These are phyloP conservation scores for Pasiphila rectangulata DNA, from an alignment of 2,888 invertebrate species.

Conservation along the genomic window DNA sequence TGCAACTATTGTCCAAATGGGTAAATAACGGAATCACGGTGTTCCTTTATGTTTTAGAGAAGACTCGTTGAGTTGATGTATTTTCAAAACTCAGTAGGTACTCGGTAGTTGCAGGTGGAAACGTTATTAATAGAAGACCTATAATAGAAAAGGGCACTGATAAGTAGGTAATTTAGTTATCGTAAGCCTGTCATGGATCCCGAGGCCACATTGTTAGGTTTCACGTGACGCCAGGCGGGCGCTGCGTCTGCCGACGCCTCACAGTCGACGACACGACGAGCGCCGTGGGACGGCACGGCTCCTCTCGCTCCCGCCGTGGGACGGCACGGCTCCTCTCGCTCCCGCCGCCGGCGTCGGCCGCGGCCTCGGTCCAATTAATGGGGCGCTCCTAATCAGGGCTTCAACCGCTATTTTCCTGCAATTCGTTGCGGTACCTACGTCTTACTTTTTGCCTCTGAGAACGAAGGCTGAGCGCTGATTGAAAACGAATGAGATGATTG, in stretches of 20 bases:
- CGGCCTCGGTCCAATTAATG: constrained; percentile 37
- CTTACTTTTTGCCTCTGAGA: constrained; percentile 4
- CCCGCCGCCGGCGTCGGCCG: constrained; percentile 9
- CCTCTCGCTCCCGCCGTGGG: neutral
- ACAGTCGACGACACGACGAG: neutral
- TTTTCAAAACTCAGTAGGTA: no score
- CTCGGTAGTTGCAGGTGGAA: no score
- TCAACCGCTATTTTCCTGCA: constrained; percentile 17
- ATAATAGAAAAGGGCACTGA: neutral
- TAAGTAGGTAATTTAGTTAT: neutral
- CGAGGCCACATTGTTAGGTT: neutral
- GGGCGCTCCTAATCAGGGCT: constrained; percentile 19
- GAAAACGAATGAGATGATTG: constrained; percentile 15
- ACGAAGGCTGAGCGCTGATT: constrained; percentile 17
- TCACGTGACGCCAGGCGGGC: neutral
- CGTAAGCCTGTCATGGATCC: neutral
- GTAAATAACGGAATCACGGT: no score
- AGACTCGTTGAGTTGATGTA: no score
- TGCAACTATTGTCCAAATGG: no score
- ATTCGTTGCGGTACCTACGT: constrained; percentile 18
- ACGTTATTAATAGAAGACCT: neutral
- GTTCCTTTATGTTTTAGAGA: no score
- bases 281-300: neutral
- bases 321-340: no score
- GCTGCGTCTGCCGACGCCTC: neutral